phyloP scores from a whole-genome alignment of 2,797 vertebrate species.

The Tangara arthus region DNA sequence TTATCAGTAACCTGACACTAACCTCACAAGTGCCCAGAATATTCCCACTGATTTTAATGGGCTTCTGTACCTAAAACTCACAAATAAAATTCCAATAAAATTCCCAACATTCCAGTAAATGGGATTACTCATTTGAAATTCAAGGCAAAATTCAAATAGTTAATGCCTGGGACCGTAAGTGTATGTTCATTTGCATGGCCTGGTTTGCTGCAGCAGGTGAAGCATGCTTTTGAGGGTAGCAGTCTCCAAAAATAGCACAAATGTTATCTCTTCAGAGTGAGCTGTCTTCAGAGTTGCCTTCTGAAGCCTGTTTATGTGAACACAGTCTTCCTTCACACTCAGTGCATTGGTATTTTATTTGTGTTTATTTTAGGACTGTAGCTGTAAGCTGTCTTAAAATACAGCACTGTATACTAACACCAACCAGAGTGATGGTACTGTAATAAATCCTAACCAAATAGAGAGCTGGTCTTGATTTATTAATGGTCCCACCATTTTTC shows the following conservation, averaged over 20 bases:
- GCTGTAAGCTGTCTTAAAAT: slow-evolving; percentile 31
- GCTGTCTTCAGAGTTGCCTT: slow-evolving; percentile 12
- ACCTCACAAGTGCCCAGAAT: background rate
- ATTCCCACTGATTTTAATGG: background rate
- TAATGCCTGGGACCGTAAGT: background rate
- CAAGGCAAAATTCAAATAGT: background rate
- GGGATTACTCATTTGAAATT: background rate
- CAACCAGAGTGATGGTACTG: background rate
- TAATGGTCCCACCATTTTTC: background rate
- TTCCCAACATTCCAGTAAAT: background rate
- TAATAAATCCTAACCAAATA: background rate
- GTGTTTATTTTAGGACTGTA: slow-evolving; percentile 42
- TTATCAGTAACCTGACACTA: background rate
- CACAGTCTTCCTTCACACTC: slow-evolving; percentile 15
- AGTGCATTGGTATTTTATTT: slow-evolving; percentile 17
- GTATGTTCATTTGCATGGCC: background rate
- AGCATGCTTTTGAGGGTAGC: background rate
- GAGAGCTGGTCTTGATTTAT: background rate
- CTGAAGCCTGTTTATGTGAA: slow-evolving; percentile 4
- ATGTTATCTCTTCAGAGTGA: slow-evolving; percentile 35
- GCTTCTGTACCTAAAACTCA: background rate
- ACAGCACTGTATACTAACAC: background rate
- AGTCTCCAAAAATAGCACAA: slow-evolving; percentile 38
- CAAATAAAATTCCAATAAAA: background rate
- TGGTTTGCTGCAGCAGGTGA: slow-evolving; percentile 9